Base-by-base conservation (phyloP, 2,797 vertebrate species). In the Schizopygopsis malacanthus region DNA sequence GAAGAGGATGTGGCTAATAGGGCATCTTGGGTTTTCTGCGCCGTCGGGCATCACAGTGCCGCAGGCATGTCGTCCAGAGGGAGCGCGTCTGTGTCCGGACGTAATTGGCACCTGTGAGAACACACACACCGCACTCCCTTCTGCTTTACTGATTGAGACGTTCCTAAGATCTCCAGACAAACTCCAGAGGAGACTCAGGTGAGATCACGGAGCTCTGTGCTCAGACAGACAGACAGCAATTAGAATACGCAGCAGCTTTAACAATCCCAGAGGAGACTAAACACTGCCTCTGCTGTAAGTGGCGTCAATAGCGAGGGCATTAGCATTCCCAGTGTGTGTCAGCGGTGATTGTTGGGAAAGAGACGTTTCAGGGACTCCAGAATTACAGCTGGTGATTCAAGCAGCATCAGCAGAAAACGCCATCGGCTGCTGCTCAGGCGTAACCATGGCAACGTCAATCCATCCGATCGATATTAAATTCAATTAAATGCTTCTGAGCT, bases 51-150 rank as follows among this genome's bases (percentile, higher is more conserved):
- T 70, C 39, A 63, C 70, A 83, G 39, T 33, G 52, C 18, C 69
- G n/a, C 28, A 61, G 47, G 43, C 52, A 15, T 18, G 50, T 82
- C 85, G 86, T 59, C 43, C 86, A 83, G 79, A 69, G 92, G 92
- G 91, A 93, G 91, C 50, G 84, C 79, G 84, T 88, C 90, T 73
- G 91, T 89, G 87, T 92, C 79, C 90, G 85, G 61, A 89, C 91
- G 91, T 92, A 94, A 94, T 95, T 95, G 93, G 91, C 90, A 91
- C 89, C 89, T 45, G 88, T 90, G 90, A 11, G 10, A 20, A 20
- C 67, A 70, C 67, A 61, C 56, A 61, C 9, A 33, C 28, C 28
- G 2, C 28, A 33, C 28, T 33, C 28, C 28, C 28, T 22, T 59
- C 20, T 11, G n/a, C 10, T 61, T 25, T 22, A 61, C 8, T 25